phyloP scores from a whole-genome alignment of 2,797 vertebrate species.

The Coreius guichenoti region DNA sequence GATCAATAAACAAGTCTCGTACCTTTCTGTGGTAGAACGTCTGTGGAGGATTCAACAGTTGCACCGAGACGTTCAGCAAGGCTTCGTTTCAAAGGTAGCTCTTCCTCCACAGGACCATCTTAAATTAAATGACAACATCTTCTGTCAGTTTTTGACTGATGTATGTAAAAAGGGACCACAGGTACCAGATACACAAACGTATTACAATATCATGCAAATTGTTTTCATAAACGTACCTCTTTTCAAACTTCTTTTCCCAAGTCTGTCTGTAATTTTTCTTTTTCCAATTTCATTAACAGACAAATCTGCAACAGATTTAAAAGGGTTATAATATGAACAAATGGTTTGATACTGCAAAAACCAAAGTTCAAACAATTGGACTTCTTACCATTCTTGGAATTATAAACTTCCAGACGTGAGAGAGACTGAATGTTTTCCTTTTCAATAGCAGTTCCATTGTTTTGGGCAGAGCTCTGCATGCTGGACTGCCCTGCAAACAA shows the following conservation, averaged over 20 bases:
- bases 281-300: slow-evolving; percentile 61
- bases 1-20: slow-evolving; percentile 25
- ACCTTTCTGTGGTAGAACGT: slow-evolving; percentile 79
- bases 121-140: slow-evolving; percentile 3
- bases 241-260: slow-evolving; percentile 68
- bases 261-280: slow-evolving; percentile 66
- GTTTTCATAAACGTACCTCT: slow-evolving; percentile 60
- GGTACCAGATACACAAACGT: neutral
- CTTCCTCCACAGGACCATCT: slow-evolving; percentile 65
- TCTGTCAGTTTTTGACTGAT: neutral
- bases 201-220: neutral
- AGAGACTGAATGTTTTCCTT: slow-evolving; percentile 84
- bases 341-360: neutral
- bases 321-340: neutral
- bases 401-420: slow-evolving; percentile 70
- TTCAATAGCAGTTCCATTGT: slow-evolving; percentile 74
- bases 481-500: slow-evolving; percentile 44
- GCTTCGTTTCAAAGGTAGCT: slow-evolving; percentile 77
- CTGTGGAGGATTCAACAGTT: slow-evolving; percentile 72
- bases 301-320: slow-evolving; percentile 52
- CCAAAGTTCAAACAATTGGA: neutral
- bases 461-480: slow-evolving; percentile 53
- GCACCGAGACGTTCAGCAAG: slow-evolving; percentile 87
- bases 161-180: neutral
- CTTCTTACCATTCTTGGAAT: slow-evolving; percentile 78